Conservation (phyloP, 2,113 vertebrate genomes). For the Gambusia affinis region DNA sequence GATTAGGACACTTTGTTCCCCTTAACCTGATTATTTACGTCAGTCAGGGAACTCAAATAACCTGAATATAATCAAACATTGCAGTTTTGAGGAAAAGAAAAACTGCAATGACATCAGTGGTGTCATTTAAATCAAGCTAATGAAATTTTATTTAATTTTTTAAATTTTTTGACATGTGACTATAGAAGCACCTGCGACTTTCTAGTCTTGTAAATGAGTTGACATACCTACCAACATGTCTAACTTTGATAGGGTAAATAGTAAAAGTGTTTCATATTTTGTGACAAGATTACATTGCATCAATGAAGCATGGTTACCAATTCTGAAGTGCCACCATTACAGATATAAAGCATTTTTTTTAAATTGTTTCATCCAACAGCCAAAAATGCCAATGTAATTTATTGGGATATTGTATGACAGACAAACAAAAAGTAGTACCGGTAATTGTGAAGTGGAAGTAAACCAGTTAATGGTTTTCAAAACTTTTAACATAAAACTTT, state of each 20-base stretch:
- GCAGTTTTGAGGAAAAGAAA: neutral
- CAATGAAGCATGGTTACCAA: neutral
- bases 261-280: no score
- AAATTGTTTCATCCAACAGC: neutral
- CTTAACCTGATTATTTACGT: slow-evolving; percentile 12
- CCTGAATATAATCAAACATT: slow-evolving; percentile 10
- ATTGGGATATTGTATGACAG: neutral
- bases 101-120: no score
- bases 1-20: slow-evolving; percentile 10
- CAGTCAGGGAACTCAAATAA: slow-evolving; percentile 7
- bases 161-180: no score
- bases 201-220: neutral
- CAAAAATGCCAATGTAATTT: neutral
- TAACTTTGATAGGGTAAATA: no score
- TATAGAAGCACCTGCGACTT: neutral
- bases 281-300: no score
- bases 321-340: neutral
- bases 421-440: neutral
- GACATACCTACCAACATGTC: no score
- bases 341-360: neutral
- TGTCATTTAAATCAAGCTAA: neutral
- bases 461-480: no score
- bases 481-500: no score
- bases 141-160: neutral
- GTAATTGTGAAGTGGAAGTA: no score